Conservation (phyloP, 2,797 vertebrate genomes). For the Gymnocypris eckloni region DNA sequence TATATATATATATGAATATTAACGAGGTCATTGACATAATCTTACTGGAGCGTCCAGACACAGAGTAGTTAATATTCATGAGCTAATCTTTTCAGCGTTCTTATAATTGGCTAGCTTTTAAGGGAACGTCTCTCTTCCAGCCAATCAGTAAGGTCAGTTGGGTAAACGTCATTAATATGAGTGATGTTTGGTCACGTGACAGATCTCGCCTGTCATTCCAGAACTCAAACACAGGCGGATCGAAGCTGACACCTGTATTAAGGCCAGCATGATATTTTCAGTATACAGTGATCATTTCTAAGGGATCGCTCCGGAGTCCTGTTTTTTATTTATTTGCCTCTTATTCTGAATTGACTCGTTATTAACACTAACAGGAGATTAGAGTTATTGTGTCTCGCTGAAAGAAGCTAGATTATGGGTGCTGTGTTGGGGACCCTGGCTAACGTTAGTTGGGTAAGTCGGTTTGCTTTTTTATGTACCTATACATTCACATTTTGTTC, state of each 20-base stretch:
- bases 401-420: background rate
- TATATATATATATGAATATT: background rate
- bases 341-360: background rate
- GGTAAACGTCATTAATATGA: conserved; percentile 19
- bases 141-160: background rate
- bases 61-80: conserved; percentile 1
- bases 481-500: background rate
- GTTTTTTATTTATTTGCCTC: background rate
- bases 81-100: background rate
- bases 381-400: background rate
- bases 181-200: background rate
- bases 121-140: too few species aligned
- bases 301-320: background rate
- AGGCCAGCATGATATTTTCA: background rate
- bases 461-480: background rate
- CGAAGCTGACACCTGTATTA: background rate
- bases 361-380: background rate
- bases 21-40: background rate
- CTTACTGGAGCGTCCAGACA: background rate
- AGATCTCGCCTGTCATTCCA: background rate
- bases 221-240: background rate
- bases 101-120: background rate
- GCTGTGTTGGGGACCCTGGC: background rate
- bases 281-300: background rate
- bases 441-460: conserved; percentile 1